Evolutionary conservation across 2,113 vertebrate genomes (phyloP), one percentile per base, ranked within the genome.

Genomic region (Indri indri): DNA sequence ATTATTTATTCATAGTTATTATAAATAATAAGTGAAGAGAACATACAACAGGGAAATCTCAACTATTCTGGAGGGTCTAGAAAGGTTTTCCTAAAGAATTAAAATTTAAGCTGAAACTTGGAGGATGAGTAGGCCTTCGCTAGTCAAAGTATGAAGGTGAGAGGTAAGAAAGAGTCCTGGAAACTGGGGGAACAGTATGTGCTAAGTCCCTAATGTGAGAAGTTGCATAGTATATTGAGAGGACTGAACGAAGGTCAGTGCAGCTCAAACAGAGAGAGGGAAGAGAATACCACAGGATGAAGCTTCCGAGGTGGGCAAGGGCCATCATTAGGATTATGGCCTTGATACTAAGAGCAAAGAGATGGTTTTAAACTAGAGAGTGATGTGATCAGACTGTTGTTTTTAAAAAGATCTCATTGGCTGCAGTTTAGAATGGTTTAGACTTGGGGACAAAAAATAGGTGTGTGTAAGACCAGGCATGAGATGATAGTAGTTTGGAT

Each of bases 11-110:
- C 74, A 37, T 5, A 76, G 32, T 96, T 89, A 12, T 18, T 61
- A 9, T 83, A 90, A 87, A 30, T 73, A 70, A 52, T 82, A 80
- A 16, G 37, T 47, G 30, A 59, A 74, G 23, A 93, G 4, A 61
- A 32, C 7, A 37, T 45, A 11, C 42, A 34, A 45, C 16, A 59
- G 14, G 23, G 57, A 95, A 85, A 45, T 66, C 8, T 34, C 5
- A 83, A 42, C n/a, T 88, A 10, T 42, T 91, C 20, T 79, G 40
- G 27, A 84, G 25, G 5, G 37, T 71, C 16, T 50, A 47, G 34
- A 77, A 66, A 84, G 12, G 22, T 79, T 94, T 96, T 85, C 45
- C 42, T 90, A 90, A 85, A 54, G 20, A 88, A 92, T 37, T 45
- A 6, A 73, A 74, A 73, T 74, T 37, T 42, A 63, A 73, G 23